Evolutionary conservation across 2,113 vertebrate species (phyloP).

Genomic region (Zingel zingel): DNA sequence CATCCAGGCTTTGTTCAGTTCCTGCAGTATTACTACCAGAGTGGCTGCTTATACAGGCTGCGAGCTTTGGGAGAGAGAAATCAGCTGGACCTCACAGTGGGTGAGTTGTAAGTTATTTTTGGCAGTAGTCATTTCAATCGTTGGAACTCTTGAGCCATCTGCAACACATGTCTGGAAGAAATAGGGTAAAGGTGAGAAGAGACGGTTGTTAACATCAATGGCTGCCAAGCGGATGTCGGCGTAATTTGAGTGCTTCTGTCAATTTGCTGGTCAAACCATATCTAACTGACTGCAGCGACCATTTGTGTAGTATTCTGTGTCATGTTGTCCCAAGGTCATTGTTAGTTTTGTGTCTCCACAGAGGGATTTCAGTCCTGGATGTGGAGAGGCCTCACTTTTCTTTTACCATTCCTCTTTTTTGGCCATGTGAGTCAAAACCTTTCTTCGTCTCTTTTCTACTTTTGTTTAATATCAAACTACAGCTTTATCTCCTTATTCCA

Average conservation of each 20-base stretch:
- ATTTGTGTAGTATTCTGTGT: neutral
- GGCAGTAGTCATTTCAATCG: slow-evolving; percentile 52
- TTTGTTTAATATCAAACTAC: neutral
- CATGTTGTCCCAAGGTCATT: slow-evolving; percentile 2
- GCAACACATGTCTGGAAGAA: slow-evolving; percentile 42
- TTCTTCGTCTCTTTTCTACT: neutral
- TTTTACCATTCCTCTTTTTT: slow-evolving; percentile 96
- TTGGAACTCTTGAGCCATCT: slow-evolving; percentile 64
- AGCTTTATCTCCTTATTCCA: neutral
- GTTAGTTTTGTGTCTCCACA: slow-evolving; percentile 72
- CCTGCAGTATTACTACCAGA: slow-evolving; percentile 98
- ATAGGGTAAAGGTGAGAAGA: slow-evolving; percentile 66
- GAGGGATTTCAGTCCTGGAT: slow-evolving; percentile 99
- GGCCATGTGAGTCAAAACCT: slow-evolving; percentile 92
- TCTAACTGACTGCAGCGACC: neutral
- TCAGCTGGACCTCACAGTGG: slow-evolving; percentile 97
- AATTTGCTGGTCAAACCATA: neutral
- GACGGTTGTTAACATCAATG: slow-evolving; percentile 35
- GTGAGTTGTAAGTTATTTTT: slow-evolving; percentile 83
- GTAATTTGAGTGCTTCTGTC: slow-evolving; percentile 7
- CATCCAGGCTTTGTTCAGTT: slow-evolving; percentile 95
- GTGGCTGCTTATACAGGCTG: slow-evolving; percentile 95
- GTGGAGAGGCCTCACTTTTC: slow-evolving; percentile 98
- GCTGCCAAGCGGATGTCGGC: slow-evolving; percentile 23
- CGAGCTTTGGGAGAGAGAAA: slow-evolving; percentile 94